phyloP scores from a whole-genome alignment of 2,113 vertebrate genomes.

The Grammomys dolichurus region DNA sequence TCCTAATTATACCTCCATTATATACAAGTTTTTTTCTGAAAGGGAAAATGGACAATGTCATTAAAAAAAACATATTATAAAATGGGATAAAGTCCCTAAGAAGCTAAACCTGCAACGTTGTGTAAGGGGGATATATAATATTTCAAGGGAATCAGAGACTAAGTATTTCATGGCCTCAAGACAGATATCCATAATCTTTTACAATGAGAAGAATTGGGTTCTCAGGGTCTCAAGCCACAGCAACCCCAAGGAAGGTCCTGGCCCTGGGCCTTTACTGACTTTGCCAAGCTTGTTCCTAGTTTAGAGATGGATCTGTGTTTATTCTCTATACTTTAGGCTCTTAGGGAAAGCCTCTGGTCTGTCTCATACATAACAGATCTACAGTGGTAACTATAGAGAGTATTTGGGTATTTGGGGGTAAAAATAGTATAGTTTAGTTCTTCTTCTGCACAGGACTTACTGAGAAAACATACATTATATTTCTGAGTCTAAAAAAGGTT shows the following conservation, averaged over 20 bases:
- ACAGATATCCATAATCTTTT: not conserved
- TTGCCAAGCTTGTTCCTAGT: not conserved
- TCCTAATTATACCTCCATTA: not conserved
- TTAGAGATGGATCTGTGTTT: not conserved
- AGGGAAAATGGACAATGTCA: not conserved
- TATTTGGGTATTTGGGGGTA: not conserved
- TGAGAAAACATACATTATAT: not conserved
- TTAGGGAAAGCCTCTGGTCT: not conserved
- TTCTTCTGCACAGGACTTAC: rapidly evolving
- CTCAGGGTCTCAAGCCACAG: not conserved
- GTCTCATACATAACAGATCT: not conserved
- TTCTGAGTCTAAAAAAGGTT: not conserved
- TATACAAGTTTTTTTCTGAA: not conserved
- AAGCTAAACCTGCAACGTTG: not conserved
- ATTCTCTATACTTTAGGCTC: not conserved
- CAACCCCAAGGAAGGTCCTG: not conserved
- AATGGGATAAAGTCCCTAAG: not conserved
- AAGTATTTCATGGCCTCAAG: not conserved
- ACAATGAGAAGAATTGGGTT: not conserved
- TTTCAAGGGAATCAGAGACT: not conserved
- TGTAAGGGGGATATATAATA: too few relatives aligned
- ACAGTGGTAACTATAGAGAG: not conserved
- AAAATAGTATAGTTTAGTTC: not conserved
- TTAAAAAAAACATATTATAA: not conserved
- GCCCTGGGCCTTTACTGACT: not conserved